Base-by-base conservation (phyloP, 2,888 invertebrate species). In the Andrena fulva region DNA sequence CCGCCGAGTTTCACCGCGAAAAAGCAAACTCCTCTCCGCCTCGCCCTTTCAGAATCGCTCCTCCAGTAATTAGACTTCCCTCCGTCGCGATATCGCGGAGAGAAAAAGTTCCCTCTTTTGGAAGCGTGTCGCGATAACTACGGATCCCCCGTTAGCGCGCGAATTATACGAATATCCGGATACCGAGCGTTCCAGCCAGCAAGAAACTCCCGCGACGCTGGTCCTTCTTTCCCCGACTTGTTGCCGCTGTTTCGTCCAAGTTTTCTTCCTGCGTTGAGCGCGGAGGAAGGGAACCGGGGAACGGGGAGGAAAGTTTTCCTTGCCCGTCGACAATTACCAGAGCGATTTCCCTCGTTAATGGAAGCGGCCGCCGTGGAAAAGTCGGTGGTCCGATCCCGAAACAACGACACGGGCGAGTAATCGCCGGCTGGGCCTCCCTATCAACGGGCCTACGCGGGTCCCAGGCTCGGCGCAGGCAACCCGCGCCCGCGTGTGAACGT, bases 301-400 rank as follows among this genome's bases (percentile, higher is more conserved):
- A 50, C 24, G 33, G 68, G 52, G 10, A 59, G 54, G 67, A 71
- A 80, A 67, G 70, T 73, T 87, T 71, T 80, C 75, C 75, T 67
- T 69, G 63, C 72, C 54, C 79, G 67, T 63, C 72, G 80, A 79
- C 85, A 82, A 87, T 87, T 85, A 87, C 78, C 76, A 62, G 67
- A 76, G 63, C 86, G 87, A 87, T 87, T 77, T 80, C 83, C 78
- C 77, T 77, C 77, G 78, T 87, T 83, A 77, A 83, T 71, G 77
- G 70, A 73, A 59, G 66, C 73, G 52, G 66, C 71, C 29, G 29
- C 42, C 64, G 50, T 33, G 69, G 60, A 76, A 24, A 79, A 79
- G 63, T 79, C 76, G 79, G 71, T 52, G 59, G 74, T 71, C 71
- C 82, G 76, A 75, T 69, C 52, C 56, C 52, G 68, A 77, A 76